Base-by-base conservation (phyloP, 1,140 invertebrate genomes). In the Drosophila nannoptera region DNA sequence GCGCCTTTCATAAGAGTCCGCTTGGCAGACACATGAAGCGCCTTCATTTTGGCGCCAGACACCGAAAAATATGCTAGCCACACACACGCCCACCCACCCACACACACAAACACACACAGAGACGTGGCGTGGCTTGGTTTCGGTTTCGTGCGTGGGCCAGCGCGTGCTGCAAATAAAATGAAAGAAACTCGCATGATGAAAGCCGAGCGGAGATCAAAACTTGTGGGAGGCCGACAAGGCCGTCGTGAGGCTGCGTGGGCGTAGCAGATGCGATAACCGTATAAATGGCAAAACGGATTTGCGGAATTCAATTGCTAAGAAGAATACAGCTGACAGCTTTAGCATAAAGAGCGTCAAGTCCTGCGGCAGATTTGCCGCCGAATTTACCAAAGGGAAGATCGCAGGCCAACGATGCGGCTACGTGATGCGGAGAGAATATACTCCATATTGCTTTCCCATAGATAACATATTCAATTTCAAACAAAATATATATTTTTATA, bases 111-210 rank as follows among this genome's bases (percentile, higher is more conserved):
- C 11, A n/a, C 3, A n/a, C 11, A 42, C 42, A 56, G 43, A 54
- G 38, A 70, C n/a, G n/a, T n/a, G 66, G 35, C 68, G 54, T 53
- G 52, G 33, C 52, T 58, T 45, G 38, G 14, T n/a, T 29, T 42
- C 53, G 4, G 12, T 52, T 58, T 56, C 36, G 35, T 55, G 55
- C 43, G 49, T 33, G 38, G 32, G 16, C 14, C 14, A 52, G 38
- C 46, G 40, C 60, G 53, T 58, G 62, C 54, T 48, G 46, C 49
- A 70, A 59, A 66, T 70, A 53, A 70, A 70, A 46, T 32, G 29
- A 33, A 38, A 32, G n/a, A 11, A 22, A 9, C 12, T 16, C 40
- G 14, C 32, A 31, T 54, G 29, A 31, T 9, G 46, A 36, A 14
- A 9, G 14, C 22, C 14, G 11, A 31, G 4, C 11, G 7, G 35